Percentiles rank a stretch among this genome's conserved stretches.
Evolutionary conservation across 2,797 vertebrate genomes (phyloP).

Genomic region (Cirrhinus molitorella): DNA sequence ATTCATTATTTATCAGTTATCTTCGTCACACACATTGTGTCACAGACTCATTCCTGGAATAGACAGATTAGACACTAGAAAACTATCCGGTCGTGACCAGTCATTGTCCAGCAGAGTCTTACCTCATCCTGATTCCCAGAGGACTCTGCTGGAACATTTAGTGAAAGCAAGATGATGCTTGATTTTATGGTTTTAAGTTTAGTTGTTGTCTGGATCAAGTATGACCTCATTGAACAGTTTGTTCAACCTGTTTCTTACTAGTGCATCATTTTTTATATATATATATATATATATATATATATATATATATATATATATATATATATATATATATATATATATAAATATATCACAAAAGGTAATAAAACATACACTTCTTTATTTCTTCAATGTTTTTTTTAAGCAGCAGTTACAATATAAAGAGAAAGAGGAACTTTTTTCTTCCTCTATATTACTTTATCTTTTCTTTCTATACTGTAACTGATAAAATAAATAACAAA

Average conservation of each 20-base stretch:
- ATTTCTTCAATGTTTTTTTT: too few relatives aligned
- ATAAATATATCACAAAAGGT: too few relatives aligned
- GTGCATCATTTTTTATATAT: too few relatives aligned
- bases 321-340: too few relatives aligned
- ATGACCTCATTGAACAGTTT: too few relatives aligned
- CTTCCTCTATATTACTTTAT: too few relatives aligned
- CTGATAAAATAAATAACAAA: neutral
- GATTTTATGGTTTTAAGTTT: neutral
- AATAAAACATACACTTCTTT: too few relatives aligned
- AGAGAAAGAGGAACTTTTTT: too few relatives aligned
- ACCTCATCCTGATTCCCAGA: neutral
- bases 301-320: too few relatives aligned
- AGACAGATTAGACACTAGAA: conserved; percentile 9
- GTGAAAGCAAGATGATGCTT: neutral
- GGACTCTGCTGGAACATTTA: neutral
- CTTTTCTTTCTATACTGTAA: neutral
- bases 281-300: too few relatives aligned
- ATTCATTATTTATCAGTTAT: conserved; percentile 33
- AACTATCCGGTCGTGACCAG: neutral
- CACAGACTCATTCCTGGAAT: conserved; percentile 21
- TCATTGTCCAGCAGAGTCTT: conserved; percentile 11
- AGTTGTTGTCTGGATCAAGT: neutral
- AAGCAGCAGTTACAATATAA: too few relatives aligned
- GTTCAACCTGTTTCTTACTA: neutral
- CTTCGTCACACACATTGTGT: conserved; percentile 18